phyloP scores from a whole-genome alignment of 2,888 invertebrate genomes.

The Thumatha senex region DNA sequence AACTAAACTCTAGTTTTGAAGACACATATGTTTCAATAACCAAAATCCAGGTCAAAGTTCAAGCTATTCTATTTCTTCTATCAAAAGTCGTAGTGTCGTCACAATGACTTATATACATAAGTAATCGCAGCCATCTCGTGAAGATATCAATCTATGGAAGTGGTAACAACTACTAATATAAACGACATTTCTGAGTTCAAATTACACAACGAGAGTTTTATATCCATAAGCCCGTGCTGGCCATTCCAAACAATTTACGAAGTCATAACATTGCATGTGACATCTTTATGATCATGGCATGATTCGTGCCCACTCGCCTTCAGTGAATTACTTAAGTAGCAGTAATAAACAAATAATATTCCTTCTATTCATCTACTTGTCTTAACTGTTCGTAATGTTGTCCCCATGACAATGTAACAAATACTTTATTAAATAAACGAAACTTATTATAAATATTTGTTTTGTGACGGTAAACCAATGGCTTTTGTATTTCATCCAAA shows the following conservation, averaged over 20 bases:
- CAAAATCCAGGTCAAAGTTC: no score
- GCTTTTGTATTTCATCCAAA: no score
- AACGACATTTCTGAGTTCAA: constrained; percentile 26
- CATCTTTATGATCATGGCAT: constrained; percentile 46
- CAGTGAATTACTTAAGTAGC: constrained; percentile 36
- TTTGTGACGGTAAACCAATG: no score
- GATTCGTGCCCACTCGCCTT: constrained; percentile 34
- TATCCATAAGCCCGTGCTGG: constrained; percentile 44
- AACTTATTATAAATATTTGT: no score
- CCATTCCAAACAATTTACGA: constrained; percentile 46
- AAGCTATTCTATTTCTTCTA: no score
- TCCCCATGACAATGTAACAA: neutral
- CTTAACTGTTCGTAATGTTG: neutral
- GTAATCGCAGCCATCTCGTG: neutral
- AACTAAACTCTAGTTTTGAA: neutral
- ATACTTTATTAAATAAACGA: no score
- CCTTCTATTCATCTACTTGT: neutral
- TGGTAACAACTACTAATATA: neutral
- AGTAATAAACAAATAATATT: constrained; percentile 21
- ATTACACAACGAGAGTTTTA: constrained; percentile 43
- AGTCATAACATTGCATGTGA: constrained; percentile 47
- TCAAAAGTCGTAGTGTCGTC: neutral
- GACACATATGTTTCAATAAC: neutral
- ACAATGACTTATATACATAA: neutral
- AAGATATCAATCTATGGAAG: neutral